phyloP scores from a whole-genome alignment of 2,797 vertebrate genomes.

The Gorsachius magnificus region DNA sequence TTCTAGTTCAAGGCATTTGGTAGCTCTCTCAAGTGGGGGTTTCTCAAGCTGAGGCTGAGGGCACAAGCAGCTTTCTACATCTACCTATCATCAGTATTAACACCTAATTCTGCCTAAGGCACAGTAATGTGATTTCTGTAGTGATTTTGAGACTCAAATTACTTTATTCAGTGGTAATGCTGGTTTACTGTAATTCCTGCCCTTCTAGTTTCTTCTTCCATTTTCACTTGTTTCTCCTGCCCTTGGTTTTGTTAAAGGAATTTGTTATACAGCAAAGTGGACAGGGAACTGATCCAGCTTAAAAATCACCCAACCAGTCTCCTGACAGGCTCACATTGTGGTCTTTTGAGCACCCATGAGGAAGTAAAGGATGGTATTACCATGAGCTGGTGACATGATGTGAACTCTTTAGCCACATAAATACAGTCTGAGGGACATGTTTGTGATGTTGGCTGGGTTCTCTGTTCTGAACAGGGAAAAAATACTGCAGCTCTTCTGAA shows the following conservation, averaged over 20 bases:
- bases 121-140: not conserved
- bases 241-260: not conserved
- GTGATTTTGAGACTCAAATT: not conserved
- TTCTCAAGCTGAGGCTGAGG: not conserved
- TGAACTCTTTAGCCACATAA: not conserved
- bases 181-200: not conserved
- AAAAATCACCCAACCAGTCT: slow-evolving; percentile 1
- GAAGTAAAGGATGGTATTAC: not conserved
- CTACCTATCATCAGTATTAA: not conserved
- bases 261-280: not conserved
- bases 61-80: not conserved
- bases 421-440: not conserved
- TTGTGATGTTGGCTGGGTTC: not conserved
- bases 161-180: not conserved
- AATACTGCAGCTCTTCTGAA: not conserved
- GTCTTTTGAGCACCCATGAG: not conserved
- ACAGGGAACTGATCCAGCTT: slow-evolving; percentile 26
- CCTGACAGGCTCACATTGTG: not conserved
- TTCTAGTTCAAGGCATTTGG: not conserved
- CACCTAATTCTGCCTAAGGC: not conserved
- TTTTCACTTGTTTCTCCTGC: not conserved
- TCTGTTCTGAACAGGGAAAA: not conserved
- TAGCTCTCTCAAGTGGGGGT: not conserved
- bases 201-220: not conserved
- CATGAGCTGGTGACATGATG: not conserved